phyloP scores from a whole-genome alignment of 2,113 vertebrate species.

The Triplophysa tibetana region DNA sequence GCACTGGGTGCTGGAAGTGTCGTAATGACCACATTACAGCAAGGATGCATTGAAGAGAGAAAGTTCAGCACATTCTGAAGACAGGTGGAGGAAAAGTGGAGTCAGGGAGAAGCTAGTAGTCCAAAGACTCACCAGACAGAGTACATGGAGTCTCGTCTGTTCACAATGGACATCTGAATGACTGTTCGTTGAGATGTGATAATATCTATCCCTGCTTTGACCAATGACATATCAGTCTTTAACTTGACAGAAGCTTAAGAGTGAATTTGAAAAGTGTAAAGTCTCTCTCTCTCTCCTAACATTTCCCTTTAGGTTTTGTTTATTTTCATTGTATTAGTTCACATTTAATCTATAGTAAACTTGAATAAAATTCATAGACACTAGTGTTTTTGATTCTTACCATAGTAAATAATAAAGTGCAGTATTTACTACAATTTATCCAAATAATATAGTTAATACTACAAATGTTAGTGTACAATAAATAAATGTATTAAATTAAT shows the following conservation, averaged over 20 bases:
- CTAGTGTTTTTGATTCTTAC: too few species aligned
- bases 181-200: constrained; percentile 46
- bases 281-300: background rate
- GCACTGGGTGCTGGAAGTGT: constrained; percentile 42
- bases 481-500: too few species aligned
- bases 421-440: too few species aligned
- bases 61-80: constrained; percentile 38
- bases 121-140: background rate
- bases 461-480: too few species aligned
- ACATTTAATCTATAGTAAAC: too few species aligned
- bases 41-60: constrained; percentile 35
- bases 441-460: too few species aligned
- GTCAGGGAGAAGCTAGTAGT: constrained; percentile 10
- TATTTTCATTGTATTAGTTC: too few species aligned
- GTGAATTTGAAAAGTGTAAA: constrained; percentile 35
- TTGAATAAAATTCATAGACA: too few species aligned
- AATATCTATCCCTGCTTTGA: constrained; percentile 25
- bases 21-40: constrained; percentile 47
- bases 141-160: constrained; percentile 28
- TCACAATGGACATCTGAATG: constrained; percentile 44
- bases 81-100: background rate
- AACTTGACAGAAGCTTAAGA: constrained; percentile 31
- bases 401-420: too few species aligned
- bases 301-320: too few species aligned
- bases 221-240: constrained; percentile 29